Evolutionary conservation across 2,797 vertebrate genomes (phyloP).

Genomic region (Sebastes paucispinis): DNA sequence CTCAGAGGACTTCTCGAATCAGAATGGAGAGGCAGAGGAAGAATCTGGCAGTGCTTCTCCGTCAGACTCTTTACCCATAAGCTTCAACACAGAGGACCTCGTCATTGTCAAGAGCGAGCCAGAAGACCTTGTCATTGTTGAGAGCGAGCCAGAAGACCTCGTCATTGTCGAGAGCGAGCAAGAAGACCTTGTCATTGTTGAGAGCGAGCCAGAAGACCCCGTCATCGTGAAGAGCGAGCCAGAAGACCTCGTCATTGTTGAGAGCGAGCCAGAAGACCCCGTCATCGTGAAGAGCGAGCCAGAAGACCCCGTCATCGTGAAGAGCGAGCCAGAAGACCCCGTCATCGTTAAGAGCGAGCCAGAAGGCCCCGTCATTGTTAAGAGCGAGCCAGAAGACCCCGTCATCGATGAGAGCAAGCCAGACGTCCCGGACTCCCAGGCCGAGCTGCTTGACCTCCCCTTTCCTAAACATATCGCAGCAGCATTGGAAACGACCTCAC

Average conservation of each 20-base stretch:
- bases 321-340: constrained; percentile 59
- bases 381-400: constrained; percentile 83
- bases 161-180: too few species aligned
- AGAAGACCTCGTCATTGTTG: too few species aligned
- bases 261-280: too few species aligned
- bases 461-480: background rate
- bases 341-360: constrained; percentile 86
- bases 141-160: too few species aligned
- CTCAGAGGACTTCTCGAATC: constrained; percentile 49
- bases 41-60: constrained; percentile 35
- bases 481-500: constrained; percentile 68
- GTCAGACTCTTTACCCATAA: constrained; percentile 84
- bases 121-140: too few species aligned
- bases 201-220: too few species aligned
- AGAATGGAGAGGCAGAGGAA: background rate
- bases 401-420: constrained; percentile 20
- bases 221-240: too few species aligned
- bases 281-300: too few species aligned
- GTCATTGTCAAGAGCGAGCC: constrained; percentile 1
- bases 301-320: fast-evolving
- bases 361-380: constrained; percentile 82
- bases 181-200: too few species aligned
- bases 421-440: constrained; percentile 60
- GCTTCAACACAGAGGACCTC: constrained; percentile 85
- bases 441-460: background rate